Conservation (phyloP, 2,797 vertebrate genomes). For the Phataginus tricuspis region DNA sequence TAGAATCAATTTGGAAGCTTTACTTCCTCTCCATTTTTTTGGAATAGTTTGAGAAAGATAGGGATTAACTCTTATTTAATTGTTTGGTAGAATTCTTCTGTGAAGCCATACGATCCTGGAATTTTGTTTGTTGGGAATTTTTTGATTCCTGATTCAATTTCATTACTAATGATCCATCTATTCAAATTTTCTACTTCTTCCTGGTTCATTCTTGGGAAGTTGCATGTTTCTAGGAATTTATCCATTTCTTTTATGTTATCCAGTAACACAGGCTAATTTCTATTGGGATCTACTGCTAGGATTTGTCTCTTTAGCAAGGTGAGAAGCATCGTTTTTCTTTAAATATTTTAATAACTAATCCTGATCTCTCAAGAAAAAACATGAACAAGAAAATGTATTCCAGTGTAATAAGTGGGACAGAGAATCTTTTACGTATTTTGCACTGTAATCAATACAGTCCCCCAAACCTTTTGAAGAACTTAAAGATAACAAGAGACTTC, state of each 20-base stretch:
- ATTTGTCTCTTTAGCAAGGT: not conserved
- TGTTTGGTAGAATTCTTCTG: too few species aligned
- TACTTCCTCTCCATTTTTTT: too few species aligned
- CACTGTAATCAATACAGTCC: not conserved
- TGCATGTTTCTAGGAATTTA: too few species aligned
- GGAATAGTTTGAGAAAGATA: too few species aligned
- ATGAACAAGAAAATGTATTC: not conserved
- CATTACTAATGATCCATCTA: too few species aligned
- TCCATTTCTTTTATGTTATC: not conserved
- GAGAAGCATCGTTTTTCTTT: not conserved
- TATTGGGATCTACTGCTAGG: not conserved
- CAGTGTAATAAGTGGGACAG: not conserved
- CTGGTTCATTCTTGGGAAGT: too few species aligned
- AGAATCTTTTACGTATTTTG: not conserved
- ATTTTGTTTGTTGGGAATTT: too few species aligned
- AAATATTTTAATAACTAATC: conserved; percentile 21
- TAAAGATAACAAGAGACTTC: not conserved
- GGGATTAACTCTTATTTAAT: too few species aligned
- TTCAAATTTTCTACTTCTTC: too few species aligned
- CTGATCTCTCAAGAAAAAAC: not conserved
- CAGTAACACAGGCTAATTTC: not conserved
- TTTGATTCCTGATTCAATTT: too few species aligned
- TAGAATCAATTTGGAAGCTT: too few species aligned
- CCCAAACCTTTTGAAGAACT: not conserved
- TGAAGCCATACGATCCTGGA: too few species aligned